These are phyloP conservation scores for Drosophila triauraria DNA, from an alignment of 1,140 invertebrate genomes.

Conservation along the genomic window DNA sequence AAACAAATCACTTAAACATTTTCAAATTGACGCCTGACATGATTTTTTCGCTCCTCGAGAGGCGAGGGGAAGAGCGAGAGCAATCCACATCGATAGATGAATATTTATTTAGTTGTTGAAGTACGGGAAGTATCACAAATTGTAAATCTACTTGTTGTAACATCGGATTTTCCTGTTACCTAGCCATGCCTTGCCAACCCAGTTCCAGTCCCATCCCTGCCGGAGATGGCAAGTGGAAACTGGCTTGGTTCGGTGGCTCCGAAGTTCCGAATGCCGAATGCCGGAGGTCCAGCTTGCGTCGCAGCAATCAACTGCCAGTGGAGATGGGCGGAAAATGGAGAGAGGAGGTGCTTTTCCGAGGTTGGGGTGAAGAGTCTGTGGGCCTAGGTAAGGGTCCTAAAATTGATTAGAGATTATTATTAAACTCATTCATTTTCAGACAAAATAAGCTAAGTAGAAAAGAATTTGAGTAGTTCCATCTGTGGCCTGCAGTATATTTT, in stretches of 20 bases:
- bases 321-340: constrained; percentile 5
- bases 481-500: too few species aligned
- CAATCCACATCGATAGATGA: constrained; percentile 63
- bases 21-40: constrained; percentile 83
- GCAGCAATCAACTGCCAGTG: constrained; percentile 22
- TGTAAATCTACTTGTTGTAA: constrained; percentile 77
- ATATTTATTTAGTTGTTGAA: constrained; percentile 82
- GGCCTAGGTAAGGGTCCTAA: too few species aligned
- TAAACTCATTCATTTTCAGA: background rate
- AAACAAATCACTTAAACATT: constrained; percentile 84
- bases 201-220: constrained; percentile 4
- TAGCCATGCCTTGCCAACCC: constrained; percentile 4
- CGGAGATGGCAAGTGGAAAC: constrained; percentile 52
- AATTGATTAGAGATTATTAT: fast-evolving
- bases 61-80: constrained; percentile 25
- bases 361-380: background rate
- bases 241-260: constrained; percentile 22
- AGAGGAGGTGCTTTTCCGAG: constrained; percentile 18
- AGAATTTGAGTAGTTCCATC: background rate
- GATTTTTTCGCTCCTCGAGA: constrained; percentile 57
- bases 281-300: constrained; percentile 44
- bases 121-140: constrained; percentile 81
- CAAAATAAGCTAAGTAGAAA: background rate
- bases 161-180: constrained; percentile 54
- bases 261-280: constrained; percentile 17